Base-by-base conservation (phyloP, 2,888 invertebrate species). In the Phasia obesa region DNA sequence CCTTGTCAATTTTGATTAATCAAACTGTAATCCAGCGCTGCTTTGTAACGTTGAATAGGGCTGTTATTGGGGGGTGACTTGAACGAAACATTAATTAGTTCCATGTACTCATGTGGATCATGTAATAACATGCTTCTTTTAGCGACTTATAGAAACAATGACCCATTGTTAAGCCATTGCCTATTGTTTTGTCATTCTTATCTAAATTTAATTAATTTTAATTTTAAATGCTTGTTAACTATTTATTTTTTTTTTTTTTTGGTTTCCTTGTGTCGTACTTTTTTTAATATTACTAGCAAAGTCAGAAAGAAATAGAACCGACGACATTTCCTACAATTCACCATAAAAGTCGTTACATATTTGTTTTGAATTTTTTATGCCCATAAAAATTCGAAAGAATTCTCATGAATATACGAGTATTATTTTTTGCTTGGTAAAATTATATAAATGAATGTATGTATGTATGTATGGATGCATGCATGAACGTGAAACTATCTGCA, bases 311-410 rank as follows among this genome's bases (percentile, higher is more conserved):
- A 55, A 49, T 47, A 47, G 49, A 47, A 44, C 25, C 31, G 35
- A 19, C 31, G 35, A 75, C 44, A 47, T 74, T 74, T 64, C 35
- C 73, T 76, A 69, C 77, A 70, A 62, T 77, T 70, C 62, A 15
- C 81, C 70, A 59, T 70, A 71, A 77, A 73, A 67, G 77, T 67
- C 77, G 35, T 73, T 69, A 73, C 73, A 77, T 67, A 70, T 74
- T 57, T 74, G 17, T 69, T 49, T 60, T n/a, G 31, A 17, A 27
- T 64, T 13, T 51, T 73, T 59, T 64, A 27, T 13, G 74, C n/a
- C 11, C 19, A 47, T 65, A 57, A 44, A n/a, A 47, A 64, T 74
- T 64, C 64, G 55, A 23, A 55, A 74, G 74, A 75, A 75, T 74
- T 35, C 21, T 53, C 21, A 23, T 44, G 53, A 44, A 60, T 23